These are phyloP conservation scores for Geophilus truncorum DNA, from an alignment of 2,888 invertebrate genomes.

Conservation along the genomic window DNA sequence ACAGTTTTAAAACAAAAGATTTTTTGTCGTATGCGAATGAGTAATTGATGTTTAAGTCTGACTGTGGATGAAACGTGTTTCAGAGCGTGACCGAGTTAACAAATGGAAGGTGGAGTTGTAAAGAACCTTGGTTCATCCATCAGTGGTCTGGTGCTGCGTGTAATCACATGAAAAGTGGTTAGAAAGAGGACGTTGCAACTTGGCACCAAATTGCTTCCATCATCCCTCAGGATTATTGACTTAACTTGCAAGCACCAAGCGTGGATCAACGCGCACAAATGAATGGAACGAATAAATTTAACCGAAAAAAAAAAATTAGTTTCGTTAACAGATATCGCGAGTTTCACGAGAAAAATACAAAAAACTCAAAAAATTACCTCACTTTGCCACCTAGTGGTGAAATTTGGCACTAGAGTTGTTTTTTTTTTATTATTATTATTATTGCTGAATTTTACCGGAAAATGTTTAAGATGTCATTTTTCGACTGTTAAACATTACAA, in stretches of 20 bases:
- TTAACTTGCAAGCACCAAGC: not conserved
- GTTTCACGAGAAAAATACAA: too few species aligned
- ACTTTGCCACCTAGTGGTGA: too few species aligned
- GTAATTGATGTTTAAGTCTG: not conserved
- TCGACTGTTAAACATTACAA: too few species aligned
- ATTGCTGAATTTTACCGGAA: too few species aligned
- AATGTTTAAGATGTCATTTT: too few species aligned
- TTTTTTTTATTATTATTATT: too few species aligned
- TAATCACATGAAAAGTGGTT: slow-evolving; percentile 25
- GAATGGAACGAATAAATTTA: not conserved
- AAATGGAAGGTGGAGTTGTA: slow-evolving; percentile 17
- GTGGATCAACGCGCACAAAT: not conserved
- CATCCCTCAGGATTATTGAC: slow-evolving; percentile 25
- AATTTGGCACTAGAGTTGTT: too few species aligned
- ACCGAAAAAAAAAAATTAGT: too few species aligned
- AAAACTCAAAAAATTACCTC: too few species aligned
- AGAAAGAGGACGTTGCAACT: slow-evolving; percentile 10
- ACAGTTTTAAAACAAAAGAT: too few species aligned
- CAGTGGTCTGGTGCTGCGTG: slow-evolving; percentile 22
- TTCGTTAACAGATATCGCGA: too few species aligned
- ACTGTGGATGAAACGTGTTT: not conserved
- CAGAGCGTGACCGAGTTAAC: not conserved
- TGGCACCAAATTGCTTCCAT: slow-evolving; percentile 12
- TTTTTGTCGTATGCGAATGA: not conserved
- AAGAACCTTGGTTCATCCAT: not conserved